Evolutionary conservation across 2,797 vertebrate genomes (phyloP), one percentile per base, ranked within the genome.

Genomic region (Pristis pectinata): DNA sequence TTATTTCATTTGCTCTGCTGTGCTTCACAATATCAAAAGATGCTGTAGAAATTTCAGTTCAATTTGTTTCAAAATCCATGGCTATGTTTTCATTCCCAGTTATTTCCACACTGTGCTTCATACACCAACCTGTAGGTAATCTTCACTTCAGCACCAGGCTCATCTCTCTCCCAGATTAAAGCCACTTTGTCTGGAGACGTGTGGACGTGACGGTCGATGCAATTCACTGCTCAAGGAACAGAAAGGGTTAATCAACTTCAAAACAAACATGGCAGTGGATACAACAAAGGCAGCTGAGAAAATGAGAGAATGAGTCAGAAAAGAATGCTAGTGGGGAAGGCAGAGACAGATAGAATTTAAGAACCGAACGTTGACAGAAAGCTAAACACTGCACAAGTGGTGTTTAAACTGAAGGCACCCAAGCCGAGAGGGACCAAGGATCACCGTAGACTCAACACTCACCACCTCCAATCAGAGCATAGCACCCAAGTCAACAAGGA

Each of bases 111-210:
- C 11, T 30, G 37, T 1, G 41, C 9, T 44, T 10, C 27, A 67
- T 5, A 27, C 95, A 96, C 96, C 95, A 67, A 97, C 97, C 96
- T 96, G 96, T 97, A 96, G 0, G 96, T 97, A 94, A 97, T 95
- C 77, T 0, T 94, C 17, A 95, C 96, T 85, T 96, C 95, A 89
- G 96, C 85, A 94, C 96, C 96, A 0, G 96, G 97, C 72, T 96
- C 96, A 95, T 97, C 97, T 94, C 96, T 96, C 95, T 97, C 96
- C 96, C 97, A 97, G 77, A 97, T 96, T 72, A 97, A 95, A 37
- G 97, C 96, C 94, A 96, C 96, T 95, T 96, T 96, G 70, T 96
- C 95, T 24, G 96, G 96, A n/a, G 95, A 95, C 82, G 79, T 95
- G 8, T 96, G 96, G 94, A 96, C 96, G 0, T 97, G 97, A 72